A percentile compares a stretch with the other conserved stretches of the same genome.
phyloP scores from a whole-genome alignment of 1,140 invertebrate genomes.

The Metaphire vulgaris region DNA sequence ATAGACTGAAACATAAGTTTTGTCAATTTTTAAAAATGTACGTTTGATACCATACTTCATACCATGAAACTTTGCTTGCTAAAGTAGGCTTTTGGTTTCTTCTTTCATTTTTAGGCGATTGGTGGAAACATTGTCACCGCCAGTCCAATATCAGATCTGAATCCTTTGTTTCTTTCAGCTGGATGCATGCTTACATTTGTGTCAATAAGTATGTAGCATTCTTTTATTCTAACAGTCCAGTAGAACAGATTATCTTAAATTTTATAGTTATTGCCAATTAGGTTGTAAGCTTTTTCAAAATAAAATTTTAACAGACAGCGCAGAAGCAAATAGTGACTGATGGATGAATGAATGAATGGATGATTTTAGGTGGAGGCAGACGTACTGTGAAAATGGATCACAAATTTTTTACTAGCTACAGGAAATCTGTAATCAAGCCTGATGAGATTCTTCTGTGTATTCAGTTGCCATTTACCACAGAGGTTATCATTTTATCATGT shows the following conservation, averaged over 20 bases:
- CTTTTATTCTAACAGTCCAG: slow-evolving; percentile 2
- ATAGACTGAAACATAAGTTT: too few species aligned
- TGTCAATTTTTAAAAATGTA: too few species aligned
- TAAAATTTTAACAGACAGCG: not conserved
- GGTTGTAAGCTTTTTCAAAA: not conserved
- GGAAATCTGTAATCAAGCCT: slow-evolving; percentile 66
- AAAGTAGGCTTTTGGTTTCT: slow-evolving; percentile 3
- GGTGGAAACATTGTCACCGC: slow-evolving; percentile 91
- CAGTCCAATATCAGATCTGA: slow-evolving; percentile 91
- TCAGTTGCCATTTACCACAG: slow-evolving; percentile 60
- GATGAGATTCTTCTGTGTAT: slow-evolving; percentile 76
- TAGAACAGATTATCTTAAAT: not conserved
- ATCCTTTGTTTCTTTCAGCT: slow-evolving; percentile 80
- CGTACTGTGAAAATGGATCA: slow-evolving; percentile 69
- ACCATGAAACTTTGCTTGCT: too few species aligned
- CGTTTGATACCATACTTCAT: too few species aligned
- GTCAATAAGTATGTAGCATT: slow-evolving; percentile 51
- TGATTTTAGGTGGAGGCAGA: slow-evolving; percentile 46
- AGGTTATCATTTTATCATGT: slow-evolving; percentile 39
- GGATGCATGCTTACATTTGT: slow-evolving; percentile 56
- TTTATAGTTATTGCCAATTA: not conserved
- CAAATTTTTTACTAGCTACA: slow-evolving; percentile 79
- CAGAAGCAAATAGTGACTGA: too few species aligned
- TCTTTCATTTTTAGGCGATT: slow-evolving; percentile 57
- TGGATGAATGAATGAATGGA: too few species aligned